These are phyloP conservation scores for Melospiza georgiana DNA, from an alignment of 2,113 vertebrate genomes.

Conservation along the genomic window DNA sequence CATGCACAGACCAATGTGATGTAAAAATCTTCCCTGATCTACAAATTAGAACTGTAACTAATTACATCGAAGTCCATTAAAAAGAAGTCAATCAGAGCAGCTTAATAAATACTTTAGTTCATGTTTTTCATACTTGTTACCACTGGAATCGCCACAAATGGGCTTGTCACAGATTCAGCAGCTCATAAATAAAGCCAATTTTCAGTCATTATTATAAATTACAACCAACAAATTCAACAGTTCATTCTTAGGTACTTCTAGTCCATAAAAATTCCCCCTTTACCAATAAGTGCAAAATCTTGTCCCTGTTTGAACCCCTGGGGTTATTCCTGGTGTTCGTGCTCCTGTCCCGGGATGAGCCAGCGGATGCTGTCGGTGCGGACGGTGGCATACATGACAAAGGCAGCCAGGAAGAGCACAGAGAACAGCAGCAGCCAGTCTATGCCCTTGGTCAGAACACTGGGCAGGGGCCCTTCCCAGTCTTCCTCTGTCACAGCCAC, in stretches of 20 bases:
- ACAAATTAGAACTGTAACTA: background rate
- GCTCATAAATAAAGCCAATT: constrained; percentile 31
- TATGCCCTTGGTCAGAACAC: constrained; percentile 82
- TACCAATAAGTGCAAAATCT: background rate
- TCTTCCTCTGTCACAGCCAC: constrained; percentile 82
- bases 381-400: constrained; percentile 87
- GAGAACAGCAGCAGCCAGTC: constrained; percentile 98
- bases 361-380: constrained; percentile 93
- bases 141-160: background rate
- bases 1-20: accelerated
- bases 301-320: background rate
- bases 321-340: constrained; percentile 89
- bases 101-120: constrained; percentile 16
- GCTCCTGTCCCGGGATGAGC: constrained; percentile 94
- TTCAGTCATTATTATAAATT: background rate
- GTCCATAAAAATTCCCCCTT: background rate
- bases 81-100: background rate
- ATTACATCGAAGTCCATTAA: background rate
- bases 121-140: background rate
- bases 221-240: background rate
- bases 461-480: constrained; percentile 84
- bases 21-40: background rate
- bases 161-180: background rate
- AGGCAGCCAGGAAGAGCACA: constrained; percentile 87
- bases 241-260: background rate